phyloP scores from a whole-genome alignment of 2,113 vertebrate genomes.

The Pholis gunnellus region DNA sequence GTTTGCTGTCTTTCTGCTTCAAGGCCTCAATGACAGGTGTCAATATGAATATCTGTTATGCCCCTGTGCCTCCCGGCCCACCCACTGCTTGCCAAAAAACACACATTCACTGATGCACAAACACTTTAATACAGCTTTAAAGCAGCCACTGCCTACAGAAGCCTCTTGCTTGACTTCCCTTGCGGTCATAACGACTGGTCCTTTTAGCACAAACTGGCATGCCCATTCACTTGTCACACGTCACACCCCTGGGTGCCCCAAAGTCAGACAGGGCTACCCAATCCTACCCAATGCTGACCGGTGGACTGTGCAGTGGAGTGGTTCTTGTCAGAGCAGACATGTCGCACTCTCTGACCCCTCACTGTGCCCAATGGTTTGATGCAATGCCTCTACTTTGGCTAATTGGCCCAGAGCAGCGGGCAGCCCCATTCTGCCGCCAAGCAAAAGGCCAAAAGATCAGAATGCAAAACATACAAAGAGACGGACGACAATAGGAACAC shows the following conservation, averaged over 20 bases:
- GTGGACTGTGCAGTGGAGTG: constrained; percentile 56
- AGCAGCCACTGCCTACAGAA: constrained; percentile 51
- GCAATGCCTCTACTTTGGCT: constrained; percentile 61
- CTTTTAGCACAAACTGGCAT: constrained; percentile 60
- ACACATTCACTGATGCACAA: constrained; percentile 66
- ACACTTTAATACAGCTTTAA: constrained; percentile 65
- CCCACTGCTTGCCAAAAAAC: constrained; percentile 41
- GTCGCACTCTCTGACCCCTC: constrained; percentile 71
- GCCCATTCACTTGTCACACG: constrained; percentile 71
- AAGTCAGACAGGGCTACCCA: constrained; percentile 59
- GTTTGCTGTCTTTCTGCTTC: constrained; percentile 66
- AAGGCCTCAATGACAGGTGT: constrained; percentile 72
- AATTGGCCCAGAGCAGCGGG: constrained; percentile 79
- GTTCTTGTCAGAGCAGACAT: constrained; percentile 63
- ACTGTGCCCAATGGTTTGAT: constrained; percentile 73
- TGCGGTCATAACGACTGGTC: constrained; percentile 65
- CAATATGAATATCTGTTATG: constrained; percentile 73
- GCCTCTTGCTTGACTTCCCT: constrained; percentile 67
- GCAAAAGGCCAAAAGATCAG: constrained; percentile 36
- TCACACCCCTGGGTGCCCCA: constrained; percentile 73
- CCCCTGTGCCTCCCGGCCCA: constrained; percentile 35
- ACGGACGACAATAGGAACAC: constrained; percentile 8
- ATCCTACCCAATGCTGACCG: constrained; percentile 43
- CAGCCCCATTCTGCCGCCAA: constrained; percentile 45
- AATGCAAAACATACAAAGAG: constrained; percentile 40